Conservation (phyloP, 2,113 vertebrate species). For the Probosciger aterrimus region DNA sequence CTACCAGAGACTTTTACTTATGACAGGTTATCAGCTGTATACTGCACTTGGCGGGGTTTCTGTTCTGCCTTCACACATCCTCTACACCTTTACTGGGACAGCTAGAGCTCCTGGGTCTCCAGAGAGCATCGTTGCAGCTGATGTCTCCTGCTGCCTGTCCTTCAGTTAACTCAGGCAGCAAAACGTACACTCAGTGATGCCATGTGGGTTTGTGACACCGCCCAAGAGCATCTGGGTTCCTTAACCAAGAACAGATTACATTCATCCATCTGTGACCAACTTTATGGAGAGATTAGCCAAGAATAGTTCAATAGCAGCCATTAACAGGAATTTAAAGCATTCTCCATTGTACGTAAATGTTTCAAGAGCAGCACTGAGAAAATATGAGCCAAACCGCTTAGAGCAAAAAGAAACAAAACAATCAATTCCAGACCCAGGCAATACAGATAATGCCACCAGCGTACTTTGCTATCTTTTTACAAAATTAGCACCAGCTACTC, state of each 20-base stretch:
- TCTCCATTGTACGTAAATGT: background rate
- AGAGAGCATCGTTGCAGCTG: background rate
- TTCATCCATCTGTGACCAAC: background rate
- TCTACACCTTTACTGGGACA: background rate
- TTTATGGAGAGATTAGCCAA: background rate
- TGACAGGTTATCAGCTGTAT: background rate
- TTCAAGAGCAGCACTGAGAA: background rate
- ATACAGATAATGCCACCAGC: background rate
- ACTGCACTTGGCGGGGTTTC: background rate
- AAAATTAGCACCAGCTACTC: background rate
- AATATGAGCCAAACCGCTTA: background rate
- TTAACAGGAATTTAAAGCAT: constrained; percentile 1
- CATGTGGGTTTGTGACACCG: background rate
- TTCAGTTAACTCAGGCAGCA: background rate
- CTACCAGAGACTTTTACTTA: background rate
- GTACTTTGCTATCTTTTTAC: background rate
- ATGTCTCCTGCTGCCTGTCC: background rate
- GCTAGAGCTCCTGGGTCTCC: background rate
- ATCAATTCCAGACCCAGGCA: background rate
- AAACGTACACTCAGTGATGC: background rate
- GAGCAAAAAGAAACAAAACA: background rate
- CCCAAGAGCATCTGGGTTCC: background rate
- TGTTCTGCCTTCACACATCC: background rate
- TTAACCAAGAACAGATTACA: background rate
- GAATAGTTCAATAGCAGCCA: background rate